Conservation (phyloP, 1,140 invertebrate species). For the Apis florea region DNA sequence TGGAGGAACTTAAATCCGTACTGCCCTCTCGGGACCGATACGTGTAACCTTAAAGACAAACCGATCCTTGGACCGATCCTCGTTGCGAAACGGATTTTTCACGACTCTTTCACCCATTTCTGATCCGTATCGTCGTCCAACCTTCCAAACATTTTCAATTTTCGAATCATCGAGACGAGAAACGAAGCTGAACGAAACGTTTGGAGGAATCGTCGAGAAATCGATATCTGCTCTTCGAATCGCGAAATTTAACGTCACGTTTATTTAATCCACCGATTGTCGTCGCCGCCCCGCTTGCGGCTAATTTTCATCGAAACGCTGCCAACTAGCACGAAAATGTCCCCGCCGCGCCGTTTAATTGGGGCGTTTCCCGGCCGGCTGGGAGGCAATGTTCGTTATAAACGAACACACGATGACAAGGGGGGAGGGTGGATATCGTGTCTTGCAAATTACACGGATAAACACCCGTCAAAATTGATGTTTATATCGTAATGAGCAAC, state of each 20-base stretch:
- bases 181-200: not conserved
- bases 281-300: not conserved
- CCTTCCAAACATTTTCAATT: no score
- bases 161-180: not conserved
- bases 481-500: conserved; percentile 33
- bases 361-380: conserved; percentile 19
- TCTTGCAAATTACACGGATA: conserved; percentile 45
- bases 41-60: conserved; percentile 16
- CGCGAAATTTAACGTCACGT: conserved; percentile 9
- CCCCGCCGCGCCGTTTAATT: conserved; percentile 16
- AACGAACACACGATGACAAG: conserved; percentile 2
- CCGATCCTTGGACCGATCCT: conserved; percentile 4
- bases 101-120: not conserved
- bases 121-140: no score
- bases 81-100: conserved; percentile 3
- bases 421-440: conserved; percentile 13
- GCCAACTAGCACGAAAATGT: conserved; percentile 15
- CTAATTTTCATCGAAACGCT: conserved; percentile 28
- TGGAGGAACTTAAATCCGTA: not conserved
- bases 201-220: not conserved
- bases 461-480: conserved; percentile 37
- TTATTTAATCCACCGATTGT: conserved; percentile 26
- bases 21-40: not conserved
- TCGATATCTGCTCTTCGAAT: not conserved
- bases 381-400: conserved; percentile 31